Evolutionary conservation across 92 coral and sea anemone species (phyloP).

Genomic region (Bergia sp.): DNA sequence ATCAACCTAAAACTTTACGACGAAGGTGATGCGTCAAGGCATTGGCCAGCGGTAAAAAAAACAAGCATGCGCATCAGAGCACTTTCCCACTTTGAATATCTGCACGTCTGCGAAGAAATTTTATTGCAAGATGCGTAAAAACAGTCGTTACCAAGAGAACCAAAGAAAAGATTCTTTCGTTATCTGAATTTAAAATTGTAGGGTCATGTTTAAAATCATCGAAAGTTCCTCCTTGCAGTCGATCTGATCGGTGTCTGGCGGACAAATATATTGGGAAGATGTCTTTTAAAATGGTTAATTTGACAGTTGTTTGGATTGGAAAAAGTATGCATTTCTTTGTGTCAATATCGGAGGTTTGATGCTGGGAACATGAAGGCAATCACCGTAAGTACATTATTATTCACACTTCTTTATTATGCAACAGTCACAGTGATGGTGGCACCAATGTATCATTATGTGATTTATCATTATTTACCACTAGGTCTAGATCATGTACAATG

Average conservation of each 20-base stretch:
- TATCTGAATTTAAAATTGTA: not conserved
- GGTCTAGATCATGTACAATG: too few species aligned
- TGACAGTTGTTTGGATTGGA: not conserved
- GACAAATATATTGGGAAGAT: too few species aligned
- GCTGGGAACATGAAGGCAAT: slow-evolving; percentile 4
- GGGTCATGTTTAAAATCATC: not conserved
- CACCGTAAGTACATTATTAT: slow-evolving; percentile 18
- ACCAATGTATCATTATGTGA: too few species aligned
- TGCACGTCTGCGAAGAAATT: not conserved
- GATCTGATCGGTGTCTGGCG: not conserved
- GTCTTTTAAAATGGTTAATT: too few species aligned
- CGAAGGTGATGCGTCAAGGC: not conserved
- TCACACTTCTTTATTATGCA: not conserved
- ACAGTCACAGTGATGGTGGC: too few species aligned
- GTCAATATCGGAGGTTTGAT: not conserved
- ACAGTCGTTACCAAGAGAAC: slow-evolving; percentile 6
- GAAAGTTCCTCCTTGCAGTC: not conserved
- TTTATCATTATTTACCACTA: too few species aligned
- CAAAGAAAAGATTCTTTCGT: not conserved
- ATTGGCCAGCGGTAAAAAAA: slow-evolving; percentile 7
- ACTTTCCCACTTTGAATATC: not conserved
- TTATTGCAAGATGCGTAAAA: not conserved
- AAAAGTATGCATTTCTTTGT: not conserved
- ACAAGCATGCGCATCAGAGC: slow-evolving; percentile 4
- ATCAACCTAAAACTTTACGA: not conserved